Conservation (phyloP, 2,113 vertebrate species). For the Emydocephalus ijimae region DNA sequence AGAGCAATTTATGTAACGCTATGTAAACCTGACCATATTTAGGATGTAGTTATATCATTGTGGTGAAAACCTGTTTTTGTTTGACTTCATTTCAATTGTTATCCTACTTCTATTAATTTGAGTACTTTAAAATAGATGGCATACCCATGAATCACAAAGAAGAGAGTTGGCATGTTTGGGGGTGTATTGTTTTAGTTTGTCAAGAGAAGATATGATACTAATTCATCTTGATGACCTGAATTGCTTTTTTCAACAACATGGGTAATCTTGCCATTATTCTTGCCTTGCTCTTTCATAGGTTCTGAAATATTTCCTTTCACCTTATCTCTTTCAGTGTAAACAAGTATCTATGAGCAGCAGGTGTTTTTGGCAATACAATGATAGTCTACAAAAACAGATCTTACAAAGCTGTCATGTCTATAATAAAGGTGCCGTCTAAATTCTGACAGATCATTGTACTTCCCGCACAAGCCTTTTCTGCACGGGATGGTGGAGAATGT, state of each 20-base stretch:
- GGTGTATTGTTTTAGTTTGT: background rate
- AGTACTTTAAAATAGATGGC: constrained; percentile 3
- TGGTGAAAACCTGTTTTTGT: background rate
- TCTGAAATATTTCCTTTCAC: background rate
- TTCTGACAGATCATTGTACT: constrained; percentile 24
- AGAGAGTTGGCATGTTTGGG: background rate
- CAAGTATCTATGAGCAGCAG: constrained; percentile 18
- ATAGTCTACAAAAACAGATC: constrained; percentile 24
- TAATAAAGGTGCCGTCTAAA: constrained; percentile 27
- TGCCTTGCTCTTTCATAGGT: background rate
- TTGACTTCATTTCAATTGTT: background rate
- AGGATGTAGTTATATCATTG: background rate
- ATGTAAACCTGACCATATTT: background rate
- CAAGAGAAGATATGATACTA: background rate
- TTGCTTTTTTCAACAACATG: constrained; percentile 14
- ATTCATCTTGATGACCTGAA: constrained; percentile 14
- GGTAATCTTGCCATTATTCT: background rate
- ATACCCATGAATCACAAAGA: background rate
- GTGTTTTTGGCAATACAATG: constrained; percentile 23
- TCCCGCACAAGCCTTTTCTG: background rate
- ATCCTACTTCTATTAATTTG: background rate
- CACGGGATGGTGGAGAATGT: background rate
- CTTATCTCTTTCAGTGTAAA: constrained; percentile 9
- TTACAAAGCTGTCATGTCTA: background rate
- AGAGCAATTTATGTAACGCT: background rate